These are phyloP conservation scores for Andrena camellia DNA, from an alignment of 2,888 invertebrate species.

Conservation along the genomic window DNA sequence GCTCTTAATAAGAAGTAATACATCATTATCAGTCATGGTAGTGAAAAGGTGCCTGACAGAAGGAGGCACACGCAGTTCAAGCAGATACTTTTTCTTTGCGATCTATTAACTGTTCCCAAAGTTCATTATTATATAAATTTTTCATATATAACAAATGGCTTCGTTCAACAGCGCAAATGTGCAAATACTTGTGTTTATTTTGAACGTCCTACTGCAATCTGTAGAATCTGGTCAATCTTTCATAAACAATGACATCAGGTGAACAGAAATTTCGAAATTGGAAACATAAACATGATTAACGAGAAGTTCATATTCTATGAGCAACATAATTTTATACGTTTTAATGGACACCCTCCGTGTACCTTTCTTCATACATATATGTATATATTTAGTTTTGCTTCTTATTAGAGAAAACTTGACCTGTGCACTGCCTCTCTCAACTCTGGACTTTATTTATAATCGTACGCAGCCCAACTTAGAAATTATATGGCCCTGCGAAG, in stretches of 20 bases:
- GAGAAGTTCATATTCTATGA: not conserved
- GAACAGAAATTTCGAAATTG: slow-evolving; percentile 24
- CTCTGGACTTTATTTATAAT: slow-evolving; percentile 76
- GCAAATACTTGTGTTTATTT: slow-evolving; percentile 42
- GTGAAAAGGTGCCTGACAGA: slow-evolving; percentile 54
- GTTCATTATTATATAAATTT: slow-evolving; percentile 7
- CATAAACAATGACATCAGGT: slow-evolving; percentile 50
- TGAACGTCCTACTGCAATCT: slow-evolving; percentile 39
- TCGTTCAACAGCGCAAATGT: slow-evolving; percentile 35
- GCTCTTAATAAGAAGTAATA: slow-evolving; percentile 71
- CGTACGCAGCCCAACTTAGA: slow-evolving; percentile 72
- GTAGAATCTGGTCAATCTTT: slow-evolving; percentile 37
- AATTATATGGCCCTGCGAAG: slow-evolving; percentile 81
- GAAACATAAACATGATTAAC: not conserved
- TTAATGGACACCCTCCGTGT: not conserved
- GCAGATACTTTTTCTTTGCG: slow-evolving; percentile 9
- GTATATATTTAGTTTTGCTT: slow-evolving; percentile 12
- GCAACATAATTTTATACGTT: not conserved
- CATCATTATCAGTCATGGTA: slow-evolving; percentile 62
- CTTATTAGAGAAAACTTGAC: slow-evolving; percentile 47
- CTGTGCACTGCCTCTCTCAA: slow-evolving; percentile 73
- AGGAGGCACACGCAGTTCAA: slow-evolving; percentile 26
- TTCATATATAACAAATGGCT: slow-evolving; percentile 50
- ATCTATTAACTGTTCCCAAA: slow-evolving; percentile 6
- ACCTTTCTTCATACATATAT: slow-evolving; percentile 14